Evolutionary conservation across 2,797 vertebrate species (phyloP), one percentile per base, ranked within the genome.

Genomic region (Parotocinclus haroldoi): DNA sequence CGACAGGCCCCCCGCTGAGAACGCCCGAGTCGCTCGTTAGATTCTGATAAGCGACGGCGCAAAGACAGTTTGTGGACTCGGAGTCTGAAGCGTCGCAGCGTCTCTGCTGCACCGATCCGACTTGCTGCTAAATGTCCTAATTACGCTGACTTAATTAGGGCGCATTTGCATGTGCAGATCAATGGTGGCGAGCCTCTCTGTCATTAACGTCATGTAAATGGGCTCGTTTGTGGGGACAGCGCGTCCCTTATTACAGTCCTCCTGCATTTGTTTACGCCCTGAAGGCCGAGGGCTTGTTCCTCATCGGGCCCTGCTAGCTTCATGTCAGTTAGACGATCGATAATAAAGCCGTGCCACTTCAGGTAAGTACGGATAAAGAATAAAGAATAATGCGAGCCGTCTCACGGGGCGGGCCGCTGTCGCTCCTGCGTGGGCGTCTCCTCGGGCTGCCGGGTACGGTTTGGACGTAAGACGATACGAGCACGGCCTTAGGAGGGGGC

Each of bases 171-270:
- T 60, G 51, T 16, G 42, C 37, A 37, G 56, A 69, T 63, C 60
- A 69, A 54, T 53, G 64, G 59, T 40, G 44, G 40, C 40, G 17
- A 66, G 67, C 50, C 50, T 69, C 51, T 59, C 66, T 69, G 42
- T 75, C 64, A 65, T 74, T 72, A 72, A 72, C 72, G 67, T 65
- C 54, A 71, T 17, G 11, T 62, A 71, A 68, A 77, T 66, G 27
- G 38, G 17, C 52, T 65, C 59, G 55, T 53, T 45, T 54, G 40
- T 48, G 55, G 64, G 17, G 59, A 72, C 53, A 56, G 60, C 71
- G 78, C 72, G 74, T 78, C 63, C 72, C 68, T 73, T 71, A 58
- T 81, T 81, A 79, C 72, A 78, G 67, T 81, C 68, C 73, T 74
- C 76, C 75, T 53, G 52, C 39, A 57, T 68, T 70, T 68, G 68